Evolutionary conservation across 2,113 vertebrate genomes (phyloP).

Genomic region (Menidia beryllina): DNA sequence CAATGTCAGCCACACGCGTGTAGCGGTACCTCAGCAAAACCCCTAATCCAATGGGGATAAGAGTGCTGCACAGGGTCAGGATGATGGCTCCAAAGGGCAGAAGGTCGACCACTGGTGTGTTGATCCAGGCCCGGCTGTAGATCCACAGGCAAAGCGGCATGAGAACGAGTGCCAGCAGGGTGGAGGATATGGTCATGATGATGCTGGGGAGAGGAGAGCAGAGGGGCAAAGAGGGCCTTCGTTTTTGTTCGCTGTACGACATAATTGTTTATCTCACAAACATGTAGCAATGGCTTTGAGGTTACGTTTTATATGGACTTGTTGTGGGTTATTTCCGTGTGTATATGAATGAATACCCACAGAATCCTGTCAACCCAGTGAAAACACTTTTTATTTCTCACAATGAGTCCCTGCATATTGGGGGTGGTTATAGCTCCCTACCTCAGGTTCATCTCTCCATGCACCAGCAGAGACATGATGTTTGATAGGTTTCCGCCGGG

Average conservation of each 20-base stretch:
- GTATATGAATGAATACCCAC: not conserved
- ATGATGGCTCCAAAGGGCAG: slow-evolving; percentile 93
- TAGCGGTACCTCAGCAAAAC: slow-evolving; percentile 89
- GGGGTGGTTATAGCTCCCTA: slow-evolving; percentile 55
- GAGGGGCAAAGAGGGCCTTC: not conserved
- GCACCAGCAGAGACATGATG: slow-evolving; percentile 92
- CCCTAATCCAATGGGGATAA: slow-evolving; percentile 92
- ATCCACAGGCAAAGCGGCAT: slow-evolving; percentile 98
- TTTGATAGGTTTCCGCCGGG: slow-evolving; percentile 96
- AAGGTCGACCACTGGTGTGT: slow-evolving; percentile 91
- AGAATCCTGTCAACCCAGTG: not conserved
- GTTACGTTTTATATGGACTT: not conserved
- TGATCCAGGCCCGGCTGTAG: slow-evolving; percentile 96
- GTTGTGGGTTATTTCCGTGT: not conserved
- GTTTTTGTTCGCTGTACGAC: not conserved
- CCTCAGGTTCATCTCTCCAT: slow-evolving; percentile 99
- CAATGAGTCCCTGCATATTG: not conserved
- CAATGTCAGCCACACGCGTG: slow-evolving; percentile 87
- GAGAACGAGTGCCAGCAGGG: slow-evolving; percentile 90
- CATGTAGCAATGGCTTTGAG: not conserved
- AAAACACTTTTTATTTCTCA: not conserved
- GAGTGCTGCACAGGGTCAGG: slow-evolving; percentile 94
- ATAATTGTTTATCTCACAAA: not conserved
- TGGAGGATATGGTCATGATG: slow-evolving; percentile 98
- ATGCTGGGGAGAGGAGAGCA: slow-evolving; percentile 80